phyloP scores from a whole-genome alignment of 1,140 invertebrate genomes.

The Drosophila melanica region DNA sequence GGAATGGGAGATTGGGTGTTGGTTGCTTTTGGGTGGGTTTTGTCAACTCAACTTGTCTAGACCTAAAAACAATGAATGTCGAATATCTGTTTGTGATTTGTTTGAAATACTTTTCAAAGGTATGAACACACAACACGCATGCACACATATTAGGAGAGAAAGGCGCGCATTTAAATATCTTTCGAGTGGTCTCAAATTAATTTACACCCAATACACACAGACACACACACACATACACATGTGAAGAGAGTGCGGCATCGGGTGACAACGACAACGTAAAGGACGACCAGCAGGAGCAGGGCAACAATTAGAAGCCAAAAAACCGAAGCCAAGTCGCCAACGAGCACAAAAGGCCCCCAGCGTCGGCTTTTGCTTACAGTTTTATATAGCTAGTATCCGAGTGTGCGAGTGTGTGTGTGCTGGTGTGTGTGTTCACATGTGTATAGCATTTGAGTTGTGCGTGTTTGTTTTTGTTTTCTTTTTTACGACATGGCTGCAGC shows the following conservation, averaged over 20 bases:
- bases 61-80: slow-evolving; percentile 76
- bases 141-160: slow-evolving; percentile 3
- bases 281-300: not conserved
- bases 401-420: not conserved
- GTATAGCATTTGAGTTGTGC: slow-evolving; percentile 19
- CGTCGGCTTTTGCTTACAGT: slow-evolving; percentile 25
- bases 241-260: slow-evolving; percentile 16
- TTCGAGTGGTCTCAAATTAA: slow-evolving; percentile 72
- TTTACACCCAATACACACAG: slow-evolving; percentile 67
- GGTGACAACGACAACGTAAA: slow-evolving; percentile 50
- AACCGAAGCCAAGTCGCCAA: slow-evolving; percentile 57
- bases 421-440: slow-evolving; percentile 18
- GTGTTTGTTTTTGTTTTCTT: slow-evolving; percentile 4
- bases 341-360: slow-evolving; percentile 43
- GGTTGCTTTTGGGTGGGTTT: slow-evolving; percentile 11
- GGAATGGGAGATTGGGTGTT: not conserved
- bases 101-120: slow-evolving; percentile 74
- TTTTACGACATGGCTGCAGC: slow-evolving; percentile 31
- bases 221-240: slow-evolving; percentile 4
- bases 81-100: slow-evolving; percentile 81
- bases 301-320: slow-evolving; percentile 71
- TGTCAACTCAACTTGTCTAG: slow-evolving; percentile 65
- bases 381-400: slow-evolving; percentile 10
- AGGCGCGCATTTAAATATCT: slow-evolving; percentile 66
- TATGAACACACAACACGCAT: slow-evolving; percentile 12